Evolutionary conservation across 2,888 invertebrate species (phyloP).

Genomic region (Ennomos quercinarius): DNA sequence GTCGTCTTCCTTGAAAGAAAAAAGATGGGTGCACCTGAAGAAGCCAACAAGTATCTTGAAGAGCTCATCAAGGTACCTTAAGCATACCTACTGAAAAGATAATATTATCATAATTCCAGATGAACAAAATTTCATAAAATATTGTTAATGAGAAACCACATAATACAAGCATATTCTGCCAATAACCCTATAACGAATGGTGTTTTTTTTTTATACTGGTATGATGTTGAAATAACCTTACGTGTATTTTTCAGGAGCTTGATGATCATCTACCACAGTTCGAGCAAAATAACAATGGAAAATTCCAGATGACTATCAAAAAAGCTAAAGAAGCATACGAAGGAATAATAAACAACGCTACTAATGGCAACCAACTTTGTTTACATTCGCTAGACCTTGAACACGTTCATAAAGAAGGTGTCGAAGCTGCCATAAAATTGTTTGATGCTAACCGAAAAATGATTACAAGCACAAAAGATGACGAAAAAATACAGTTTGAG

Average conservation of each 20-base stretch:
- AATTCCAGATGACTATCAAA: neutral
- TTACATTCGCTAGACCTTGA: neutral
- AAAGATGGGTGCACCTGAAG: neutral
- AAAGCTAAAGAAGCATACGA: neutral
- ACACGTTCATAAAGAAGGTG: neutral
- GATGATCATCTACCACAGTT: neutral
- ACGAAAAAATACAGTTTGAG: neutral
- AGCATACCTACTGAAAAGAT: too few species aligned
- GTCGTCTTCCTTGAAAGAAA: neutral
- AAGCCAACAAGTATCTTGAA: neutral
- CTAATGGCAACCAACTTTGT: neutral
- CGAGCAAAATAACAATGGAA: neutral
- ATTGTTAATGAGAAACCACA: too few species aligned
- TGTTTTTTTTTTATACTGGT: too few species aligned
- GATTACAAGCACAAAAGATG: neutral
- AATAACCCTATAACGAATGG: too few species aligned
- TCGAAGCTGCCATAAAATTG: neutral
- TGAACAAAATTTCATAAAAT: too few species aligned
- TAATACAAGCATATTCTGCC: too few species aligned
- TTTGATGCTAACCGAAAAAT: constrained; percentile 1
- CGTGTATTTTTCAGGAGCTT: neutral
- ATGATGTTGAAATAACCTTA: too few species aligned
- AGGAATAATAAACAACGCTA: neutral
- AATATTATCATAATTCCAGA: too few species aligned
- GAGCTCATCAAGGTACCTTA: neutral